Conservation (phyloP, 2,888 invertebrate genomes). For the Xestia ashworthii region DNA sequence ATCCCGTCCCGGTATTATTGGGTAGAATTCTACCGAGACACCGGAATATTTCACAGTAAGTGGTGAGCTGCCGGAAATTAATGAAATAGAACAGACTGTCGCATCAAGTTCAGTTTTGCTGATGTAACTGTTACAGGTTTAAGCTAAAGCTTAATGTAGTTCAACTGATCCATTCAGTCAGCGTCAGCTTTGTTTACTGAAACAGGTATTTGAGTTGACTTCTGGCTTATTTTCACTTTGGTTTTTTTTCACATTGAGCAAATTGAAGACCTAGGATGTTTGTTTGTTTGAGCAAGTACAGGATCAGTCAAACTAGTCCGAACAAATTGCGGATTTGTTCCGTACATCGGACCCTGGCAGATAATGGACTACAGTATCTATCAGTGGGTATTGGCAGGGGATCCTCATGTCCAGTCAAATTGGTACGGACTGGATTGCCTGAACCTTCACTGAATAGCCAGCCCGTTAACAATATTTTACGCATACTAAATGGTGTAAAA, state of each 20-base stretch:
- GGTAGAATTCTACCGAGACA: too few relatives aligned
- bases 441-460: neutral
- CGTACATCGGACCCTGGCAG: neutral
- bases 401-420: neutral
- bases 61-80: neutral
- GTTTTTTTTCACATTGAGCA: neutral
- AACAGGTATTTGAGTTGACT: neutral
- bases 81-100: neutral
- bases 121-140: slow-evolving; percentile 6
- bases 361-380: neutral
- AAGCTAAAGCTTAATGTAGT: neutral
- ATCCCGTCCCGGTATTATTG: neutral
- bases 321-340: neutral
- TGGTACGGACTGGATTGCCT: neutral
- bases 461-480: neutral
- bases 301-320: neutral
- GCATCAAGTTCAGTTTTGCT: neutral
- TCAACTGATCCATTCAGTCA: neutral
- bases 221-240: neutral
- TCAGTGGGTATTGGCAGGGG: neutral
- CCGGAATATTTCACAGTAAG: neutral
- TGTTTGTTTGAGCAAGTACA: too few relatives aligned
- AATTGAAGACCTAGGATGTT: neutral
- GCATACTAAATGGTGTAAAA: too few relatives aligned
- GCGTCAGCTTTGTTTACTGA: neutral